Evolutionary conservation across 2,888 invertebrate genomes (phyloP), one percentile per base, ranked within the genome.

Genomic region (Automeris io): DNA sequence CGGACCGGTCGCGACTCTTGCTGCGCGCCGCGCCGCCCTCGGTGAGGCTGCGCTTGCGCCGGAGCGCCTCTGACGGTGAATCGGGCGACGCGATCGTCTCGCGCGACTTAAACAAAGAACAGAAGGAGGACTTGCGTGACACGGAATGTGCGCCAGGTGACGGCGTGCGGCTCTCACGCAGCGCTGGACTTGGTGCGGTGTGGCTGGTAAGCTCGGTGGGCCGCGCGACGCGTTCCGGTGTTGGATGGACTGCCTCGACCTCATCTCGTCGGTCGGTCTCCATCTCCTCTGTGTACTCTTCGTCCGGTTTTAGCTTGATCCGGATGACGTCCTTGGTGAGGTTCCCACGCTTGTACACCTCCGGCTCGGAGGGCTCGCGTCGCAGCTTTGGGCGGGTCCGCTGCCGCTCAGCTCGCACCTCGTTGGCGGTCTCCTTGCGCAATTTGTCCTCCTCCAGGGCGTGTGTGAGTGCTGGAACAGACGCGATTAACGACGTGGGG

Each of bases 101-200:
- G 51, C 91, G 91, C 47, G 93, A 91, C 68, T 92, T 91, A 61
- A 95, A 95, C 29, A 95, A 73, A 2, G 94, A 94, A 41, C 93
- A 92, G 62, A 95, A 94, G 21, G 94, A 95, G 54, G 93, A 94
- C 69, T 94, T 93, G 24, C 95, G 88, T 0, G 94, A 94, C 0
- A 90, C 87, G 0, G 89, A 88, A 0, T 79, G 79, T 1, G 89
- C 89, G 1, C 89, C 55, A 0, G 94, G 94, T 1, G 95, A 94
- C 0, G 94, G 94, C 1, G 90, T 88, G 18, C 89, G 69, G 24
- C 73, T 65, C 35, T 60, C 65, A 5, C 71, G 64, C 2, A 44
- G 40, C 2, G 57, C 51, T 4, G 57, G 46, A 18, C 51, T 51
- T 1, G 42, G 58, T 1, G 77, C 70, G 46, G 85, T 85, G 6